phyloP scores from a whole-genome alignment of 2,113 vertebrate species.

The Egretta garzetta region DNA sequence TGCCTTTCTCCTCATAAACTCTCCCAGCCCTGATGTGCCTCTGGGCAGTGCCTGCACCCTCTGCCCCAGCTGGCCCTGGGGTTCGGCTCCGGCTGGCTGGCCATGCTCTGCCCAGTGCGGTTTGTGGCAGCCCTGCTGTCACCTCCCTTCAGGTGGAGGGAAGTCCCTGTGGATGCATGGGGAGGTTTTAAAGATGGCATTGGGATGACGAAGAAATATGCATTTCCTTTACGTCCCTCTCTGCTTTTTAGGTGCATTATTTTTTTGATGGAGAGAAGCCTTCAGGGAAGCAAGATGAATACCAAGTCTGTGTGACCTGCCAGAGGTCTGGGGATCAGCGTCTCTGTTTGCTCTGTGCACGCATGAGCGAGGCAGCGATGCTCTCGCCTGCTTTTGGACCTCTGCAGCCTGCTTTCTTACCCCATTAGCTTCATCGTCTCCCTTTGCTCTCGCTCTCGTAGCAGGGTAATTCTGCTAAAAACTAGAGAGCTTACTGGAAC shows the following conservation, averaged over 20 bases:
- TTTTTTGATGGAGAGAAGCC: neutral
- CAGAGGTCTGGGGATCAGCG: neutral
- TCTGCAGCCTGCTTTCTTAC: neutral
- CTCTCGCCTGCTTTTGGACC: neutral
- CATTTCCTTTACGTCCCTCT: neutral
- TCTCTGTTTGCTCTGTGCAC: neutral
- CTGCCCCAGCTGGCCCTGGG: neutral
- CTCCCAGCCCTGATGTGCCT: neutral
- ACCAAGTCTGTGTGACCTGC: neutral
- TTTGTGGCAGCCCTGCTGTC: neutral
- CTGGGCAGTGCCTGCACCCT: neutral
- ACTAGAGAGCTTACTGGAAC: constrained; percentile 17
- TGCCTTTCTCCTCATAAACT: neutral
- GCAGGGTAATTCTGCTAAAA: neutral
- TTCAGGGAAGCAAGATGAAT: neutral
- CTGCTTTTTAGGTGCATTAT: neutral
- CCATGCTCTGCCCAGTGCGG: neutral
- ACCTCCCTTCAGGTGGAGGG: neutral
- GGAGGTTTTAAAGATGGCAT: neutral
- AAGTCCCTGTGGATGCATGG: neutral
- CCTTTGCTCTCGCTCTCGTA: neutral
- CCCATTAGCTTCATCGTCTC: neutral
- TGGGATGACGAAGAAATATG: neutral
- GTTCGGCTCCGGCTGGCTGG: neutral
- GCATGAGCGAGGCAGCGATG: neutral